phyloP scores from a whole-genome alignment of 2,888 invertebrate genomes.

The Vandiemenella viatica region DNA sequence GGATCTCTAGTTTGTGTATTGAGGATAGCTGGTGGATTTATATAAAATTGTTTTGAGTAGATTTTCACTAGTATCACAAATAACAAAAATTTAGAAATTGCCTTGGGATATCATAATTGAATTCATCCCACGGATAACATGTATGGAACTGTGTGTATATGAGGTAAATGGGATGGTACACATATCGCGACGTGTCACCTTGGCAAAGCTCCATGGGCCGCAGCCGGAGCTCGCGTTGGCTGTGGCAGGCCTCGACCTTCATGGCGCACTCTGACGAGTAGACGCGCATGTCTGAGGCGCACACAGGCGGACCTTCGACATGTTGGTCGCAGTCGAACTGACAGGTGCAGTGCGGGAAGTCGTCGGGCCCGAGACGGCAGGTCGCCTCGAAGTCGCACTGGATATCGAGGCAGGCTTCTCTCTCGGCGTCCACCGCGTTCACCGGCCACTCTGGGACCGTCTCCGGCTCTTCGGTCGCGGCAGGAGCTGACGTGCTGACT shows the following conservation, averaged over 20 bases:
- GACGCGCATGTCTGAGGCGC: slow-evolving; percentile 68
- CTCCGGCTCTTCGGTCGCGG: too few relatives aligned
- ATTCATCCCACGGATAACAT: too few relatives aligned
- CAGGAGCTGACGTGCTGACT: too few relatives aligned
- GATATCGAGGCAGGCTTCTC: slow-evolving; percentile 57
- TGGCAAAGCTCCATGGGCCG: slow-evolving; percentile 71
- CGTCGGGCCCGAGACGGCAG: slow-evolving; percentile 64
- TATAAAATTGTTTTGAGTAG: too few relatives aligned
- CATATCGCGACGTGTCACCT: slow-evolving; percentile 37
- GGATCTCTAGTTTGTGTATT: too few relatives aligned
- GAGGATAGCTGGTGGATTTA: too few relatives aligned
- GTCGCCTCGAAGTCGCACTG: slow-evolving; percentile 75
- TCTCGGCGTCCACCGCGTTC: slow-evolving; percentile 2
- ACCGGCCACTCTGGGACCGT: too few relatives aligned
- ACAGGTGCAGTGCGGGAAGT: slow-evolving; percentile 63
- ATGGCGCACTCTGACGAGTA: slow-evolving; percentile 73
- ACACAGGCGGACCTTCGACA: slow-evolving; percentile 63
- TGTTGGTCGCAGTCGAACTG: slow-evolving; percentile 53
- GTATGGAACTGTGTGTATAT: too few relatives aligned
- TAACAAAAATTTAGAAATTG: too few relatives aligned
- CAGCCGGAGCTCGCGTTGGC: slow-evolving; percentile 62
- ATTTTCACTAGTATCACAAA: too few relatives aligned
- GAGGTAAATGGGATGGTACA: background rate
- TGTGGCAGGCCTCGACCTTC: slow-evolving; percentile 74
- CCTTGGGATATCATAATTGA: too few relatives aligned